Evolutionary conservation across 2,113 vertebrate species (phyloP), one percentile per base, ranked within the genome.

Genomic region (Pontoporia blainvillei): DNA sequence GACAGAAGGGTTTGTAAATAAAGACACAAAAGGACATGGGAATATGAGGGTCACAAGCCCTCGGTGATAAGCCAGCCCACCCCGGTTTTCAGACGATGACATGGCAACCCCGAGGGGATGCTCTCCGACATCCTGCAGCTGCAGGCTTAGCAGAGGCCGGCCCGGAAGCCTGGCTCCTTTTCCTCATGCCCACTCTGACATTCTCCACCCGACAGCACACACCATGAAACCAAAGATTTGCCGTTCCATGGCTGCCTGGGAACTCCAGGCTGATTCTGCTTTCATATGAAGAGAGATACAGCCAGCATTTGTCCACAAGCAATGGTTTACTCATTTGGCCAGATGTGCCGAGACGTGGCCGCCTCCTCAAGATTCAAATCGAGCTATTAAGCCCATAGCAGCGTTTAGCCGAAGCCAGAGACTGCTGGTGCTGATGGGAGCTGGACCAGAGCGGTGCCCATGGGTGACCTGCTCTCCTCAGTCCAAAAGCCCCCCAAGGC

Each of bases 1-100:
- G 52, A 25, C 1, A 31, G 27, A 59, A 57, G 0, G 0, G 0
- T 0, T 0, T 29, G 7, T 13, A 27, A 41, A 62, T 13, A 27
- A 41, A 62, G 15, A 15, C 4, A 21, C 5, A 21, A 17, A 27
- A 29, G 34, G 62, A 34, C 31, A 4, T 0, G 1, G 20, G 29
- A 13, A 21, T 21, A 36, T 8, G 11, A 34, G 29, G 14, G 1
- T 44, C 39, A 36, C 1, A 36, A 64, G 61, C 34, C 64, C 34
- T 41, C 1, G 14, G 41, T 49, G 69, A 54, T 0, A 11, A 64
- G 23, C 36, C 29, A 9, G 39, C 36, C 84, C 46, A 8, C 21
- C 27, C 7, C 27, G 1, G 5, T 39, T 44, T 54, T 11, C n/a
- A 13, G 34, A 76, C 1, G 1, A 94, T 18, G 7, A 85, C 36